Evolutionary conservation across 2,797 vertebrate species (phyloP).

Genomic region (Sparidentex hasta): DNA sequence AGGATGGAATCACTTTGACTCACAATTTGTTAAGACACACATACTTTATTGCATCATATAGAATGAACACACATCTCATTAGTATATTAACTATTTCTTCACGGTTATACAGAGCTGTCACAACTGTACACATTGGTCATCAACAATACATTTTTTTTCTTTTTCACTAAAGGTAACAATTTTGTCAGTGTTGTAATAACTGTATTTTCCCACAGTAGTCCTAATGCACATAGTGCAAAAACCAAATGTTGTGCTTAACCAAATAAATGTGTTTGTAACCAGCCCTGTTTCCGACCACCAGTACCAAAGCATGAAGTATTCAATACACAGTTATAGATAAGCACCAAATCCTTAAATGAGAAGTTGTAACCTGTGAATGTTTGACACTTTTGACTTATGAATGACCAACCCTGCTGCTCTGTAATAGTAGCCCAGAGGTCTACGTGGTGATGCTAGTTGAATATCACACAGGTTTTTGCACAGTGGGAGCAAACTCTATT

Average conservation of each 20-base stretch:
- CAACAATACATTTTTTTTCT: not conserved
- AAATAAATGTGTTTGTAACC: not conserved
- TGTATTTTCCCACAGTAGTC: not conserved
- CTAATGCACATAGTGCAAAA: not conserved
- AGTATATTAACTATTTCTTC: not conserved
- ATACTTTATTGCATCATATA: too few relatives aligned
- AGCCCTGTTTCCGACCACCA: not conserved
- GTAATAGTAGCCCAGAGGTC: not conserved
- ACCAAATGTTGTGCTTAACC: not conserved
- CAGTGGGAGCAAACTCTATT: not conserved
- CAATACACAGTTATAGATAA: not conserved
- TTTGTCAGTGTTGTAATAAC: not conserved
- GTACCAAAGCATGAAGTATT: not conserved
- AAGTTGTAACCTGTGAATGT: constrained; percentile 8
- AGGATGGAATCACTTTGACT: too few relatives aligned
- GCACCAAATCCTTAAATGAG: not conserved
- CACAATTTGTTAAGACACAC: too few relatives aligned
- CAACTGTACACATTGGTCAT: too few relatives aligned
- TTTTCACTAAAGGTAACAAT: not conserved
- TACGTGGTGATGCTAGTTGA: not conserved
- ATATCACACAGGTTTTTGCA: not conserved
- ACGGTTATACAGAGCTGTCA: not conserved
- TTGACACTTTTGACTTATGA: constrained; percentile 13
- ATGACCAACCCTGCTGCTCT: constrained; percentile 5
- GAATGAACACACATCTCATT: not conserved